Conservation (phyloP, 2,113 vertebrate genomes). For the Siniperca chuatsi region DNA sequence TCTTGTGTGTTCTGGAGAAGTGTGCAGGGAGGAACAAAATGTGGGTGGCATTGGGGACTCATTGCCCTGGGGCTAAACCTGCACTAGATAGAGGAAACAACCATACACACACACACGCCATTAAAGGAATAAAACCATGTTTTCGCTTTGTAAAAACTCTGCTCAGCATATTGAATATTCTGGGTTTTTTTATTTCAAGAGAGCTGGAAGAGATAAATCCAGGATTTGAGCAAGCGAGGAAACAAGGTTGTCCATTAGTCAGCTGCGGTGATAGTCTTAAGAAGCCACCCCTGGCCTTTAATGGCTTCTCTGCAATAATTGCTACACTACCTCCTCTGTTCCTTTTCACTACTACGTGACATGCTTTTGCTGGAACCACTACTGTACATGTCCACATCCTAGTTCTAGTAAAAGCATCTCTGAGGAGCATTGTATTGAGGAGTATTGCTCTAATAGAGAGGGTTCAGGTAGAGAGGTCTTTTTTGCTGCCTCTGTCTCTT, state of each 20-base stretch:
- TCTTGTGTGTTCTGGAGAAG: constrained; percentile 29
- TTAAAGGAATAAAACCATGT: constrained; percentile 54
- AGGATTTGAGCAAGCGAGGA: constrained; percentile 81
- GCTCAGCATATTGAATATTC: constrained; percentile 61
- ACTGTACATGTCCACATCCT: constrained; percentile 78
- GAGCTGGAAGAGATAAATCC: constrained; percentile 72
- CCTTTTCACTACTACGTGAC: constrained; percentile 91
- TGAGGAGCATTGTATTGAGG: constrained; percentile 59
- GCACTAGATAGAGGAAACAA: constrained; percentile 45
- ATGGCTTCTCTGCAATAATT: constrained; percentile 98
- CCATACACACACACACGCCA: constrained; percentile 33
- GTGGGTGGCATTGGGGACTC: constrained; percentile 6
- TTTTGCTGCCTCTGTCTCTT: constrained; percentile 54
- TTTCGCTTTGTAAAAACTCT: constrained; percentile 73
- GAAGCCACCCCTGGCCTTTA: constrained; percentile 89
- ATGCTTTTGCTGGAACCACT: constrained; percentile 73
- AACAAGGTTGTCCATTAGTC: constrained; percentile 95
- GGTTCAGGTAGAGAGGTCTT: constrained; percentile 50
- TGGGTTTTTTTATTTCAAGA: constrained; percentile 40
- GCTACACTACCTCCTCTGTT: constrained; percentile 90
- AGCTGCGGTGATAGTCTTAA: constrained; percentile 91
- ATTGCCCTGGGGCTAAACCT: constrained; percentile 43
- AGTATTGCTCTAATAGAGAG: constrained; percentile 67
- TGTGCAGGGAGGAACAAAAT: constrained; percentile 14
- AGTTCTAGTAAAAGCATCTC: constrained; percentile 84